Base-by-base conservation (phyloP, 2,113 vertebrate genomes). In the Seriola rivoliana region DNA sequence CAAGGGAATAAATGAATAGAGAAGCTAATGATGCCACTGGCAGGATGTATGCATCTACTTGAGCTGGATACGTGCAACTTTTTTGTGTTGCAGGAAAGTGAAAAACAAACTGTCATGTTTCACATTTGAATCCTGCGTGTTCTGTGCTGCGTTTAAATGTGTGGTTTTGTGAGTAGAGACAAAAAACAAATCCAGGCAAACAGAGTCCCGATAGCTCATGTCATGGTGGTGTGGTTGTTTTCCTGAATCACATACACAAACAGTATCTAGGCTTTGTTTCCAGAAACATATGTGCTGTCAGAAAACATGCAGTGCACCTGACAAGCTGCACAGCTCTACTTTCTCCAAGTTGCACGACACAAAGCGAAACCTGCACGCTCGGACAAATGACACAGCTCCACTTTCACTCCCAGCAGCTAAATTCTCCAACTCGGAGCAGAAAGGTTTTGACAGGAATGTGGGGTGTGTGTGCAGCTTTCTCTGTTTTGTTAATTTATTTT, bases 251-350 rank as follows among this genome's bases (percentile, higher is more conserved):
- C 36, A 19, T 7, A 52, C 14, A 63, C 5, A 36, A 12, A 81
- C 40, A 87, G 40, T 36, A 21, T 69, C 40, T 58, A n/a, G 29
- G 25, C 52, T 70, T 74, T 74, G 59, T 70, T 11, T 59, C 17
- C 52, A 42, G 42, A 23, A 29, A 14, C 44, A 48, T 42, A 44
- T 75, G 54, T 54, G 67, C 62, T 77, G 83, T 86, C 57, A 81
- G n/a, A 80, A 73, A 68, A 52, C 12, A 85, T 50, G 64, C 60
- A 72, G 23, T 70, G 84, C 86, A 90, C 86, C 83, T 93, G 81
- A 87, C 70, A 46, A 81, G 75, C 65, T 38, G 29, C 64, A 74
- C 58, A 55, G 7, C 54, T 60, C 14, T 7, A 57, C 57, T 90
- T 78, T 74, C 52, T 75, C 44, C 32, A 48, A 77, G 52, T 67